Evolutionary conservation across 2,888 invertebrate genomes (phyloP).

Genomic region (Andrena fulva): DNA sequence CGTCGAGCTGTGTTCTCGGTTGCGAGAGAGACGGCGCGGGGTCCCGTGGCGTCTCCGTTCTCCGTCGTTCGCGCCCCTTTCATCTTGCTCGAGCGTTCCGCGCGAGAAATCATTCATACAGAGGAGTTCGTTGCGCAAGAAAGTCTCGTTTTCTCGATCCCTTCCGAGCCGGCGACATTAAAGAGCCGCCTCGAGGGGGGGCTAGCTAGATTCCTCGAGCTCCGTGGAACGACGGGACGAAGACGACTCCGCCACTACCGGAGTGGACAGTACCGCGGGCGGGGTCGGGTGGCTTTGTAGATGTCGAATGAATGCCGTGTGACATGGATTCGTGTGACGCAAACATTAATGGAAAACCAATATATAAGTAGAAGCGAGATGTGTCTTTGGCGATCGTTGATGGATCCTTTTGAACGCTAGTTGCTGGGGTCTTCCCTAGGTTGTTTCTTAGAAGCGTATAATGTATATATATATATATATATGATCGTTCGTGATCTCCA

Average conservation of each 20-base stretch:
- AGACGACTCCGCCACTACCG: conserved; percentile 13
- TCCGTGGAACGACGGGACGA: conserved; percentile 11
- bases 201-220: conserved; percentile 7
- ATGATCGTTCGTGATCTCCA: conserved; percentile 18
- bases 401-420: conserved; percentile 63
- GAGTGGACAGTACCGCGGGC: conserved; percentile 3
- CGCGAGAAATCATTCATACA: background rate
- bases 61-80: conserved; percentile 15
- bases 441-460: conserved; percentile 35
- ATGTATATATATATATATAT: background rate
- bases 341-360: conserved; percentile 57
- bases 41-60: conserved; percentile 11
- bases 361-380: conserved; percentile 56
- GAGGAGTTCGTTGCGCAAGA: background rate
- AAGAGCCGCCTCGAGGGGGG: background rate
- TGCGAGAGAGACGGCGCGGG: conserved; percentile 2
- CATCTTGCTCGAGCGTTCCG: conserved; percentile 6
- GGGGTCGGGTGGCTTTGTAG: conserved; percentile 25
- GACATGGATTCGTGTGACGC: conserved; percentile 59
- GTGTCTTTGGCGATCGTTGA: conserved; percentile 63
- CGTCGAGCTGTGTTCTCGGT: conserved; percentile 14
- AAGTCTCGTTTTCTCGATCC: background rate
- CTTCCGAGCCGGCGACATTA: conserved; percentile 5
- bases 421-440: conserved; percentile 62
- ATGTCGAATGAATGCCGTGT: conserved; percentile 60